Percentiles rank a stretch among this genome's conserved stretches.
These are phyloP conservation scores for Petrosia ficiformis DNA, from an alignment of 37 sponge, comb jelly and placozoan species.

Conservation along the genomic window DNA sequence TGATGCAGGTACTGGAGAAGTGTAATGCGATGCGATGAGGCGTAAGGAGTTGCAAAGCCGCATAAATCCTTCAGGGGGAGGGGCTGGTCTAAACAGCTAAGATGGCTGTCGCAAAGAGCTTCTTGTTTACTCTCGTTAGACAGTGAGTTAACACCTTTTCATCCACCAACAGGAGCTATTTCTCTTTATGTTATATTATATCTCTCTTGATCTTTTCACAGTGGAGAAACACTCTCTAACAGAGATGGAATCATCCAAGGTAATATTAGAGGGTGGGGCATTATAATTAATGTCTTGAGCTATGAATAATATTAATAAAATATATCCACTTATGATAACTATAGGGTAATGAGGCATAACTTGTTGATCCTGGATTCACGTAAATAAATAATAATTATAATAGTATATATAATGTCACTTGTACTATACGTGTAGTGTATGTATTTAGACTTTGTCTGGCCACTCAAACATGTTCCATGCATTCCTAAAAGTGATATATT, in stretches of 20 bases:
- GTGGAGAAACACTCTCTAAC: conserved; percentile 34
- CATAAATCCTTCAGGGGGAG: neutral
- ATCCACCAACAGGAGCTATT: neutral
- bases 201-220: too few relatives aligned
- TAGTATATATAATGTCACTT: too few relatives aligned
- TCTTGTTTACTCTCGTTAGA: neutral
- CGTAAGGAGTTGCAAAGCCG: neutral
- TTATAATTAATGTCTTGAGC: neutral
- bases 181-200: neutral
- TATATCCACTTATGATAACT: too few relatives aligned
- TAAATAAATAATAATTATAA: too few relatives aligned
- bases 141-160: neutral
- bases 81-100: too few relatives aligned
- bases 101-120: neutral
- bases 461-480: too few relatives aligned
- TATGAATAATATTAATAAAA: neutral
- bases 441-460: too few relatives aligned
- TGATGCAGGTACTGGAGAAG: neutral
- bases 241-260: conserved; percentile 36
- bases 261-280: neutral
- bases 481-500: too few relatives aligned
- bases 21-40: neutral
- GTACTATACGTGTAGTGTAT: too few relatives aligned
- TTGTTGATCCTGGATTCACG: too few relatives aligned
- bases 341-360: too few relatives aligned